phyloP scores from a whole-genome alignment of 2,888 invertebrate genomes.

The Drosophila falleni region DNA sequence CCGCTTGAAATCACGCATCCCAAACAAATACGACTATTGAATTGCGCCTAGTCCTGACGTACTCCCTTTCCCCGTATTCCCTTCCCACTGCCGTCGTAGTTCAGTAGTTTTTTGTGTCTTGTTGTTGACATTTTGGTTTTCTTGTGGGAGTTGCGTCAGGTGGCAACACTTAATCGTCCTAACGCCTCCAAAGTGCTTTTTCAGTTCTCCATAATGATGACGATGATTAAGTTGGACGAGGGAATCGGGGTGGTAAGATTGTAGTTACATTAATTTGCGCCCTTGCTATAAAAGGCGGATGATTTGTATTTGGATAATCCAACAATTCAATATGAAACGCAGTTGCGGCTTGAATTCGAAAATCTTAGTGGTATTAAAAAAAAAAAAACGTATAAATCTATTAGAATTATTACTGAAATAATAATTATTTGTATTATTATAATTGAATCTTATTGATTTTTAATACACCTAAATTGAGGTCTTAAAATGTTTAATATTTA shows the following conservation, averaged over 20 bases:
- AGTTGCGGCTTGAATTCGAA: neutral
- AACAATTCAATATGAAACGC: neutral
- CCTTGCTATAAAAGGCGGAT: constrained; percentile 1
- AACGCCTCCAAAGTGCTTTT: constrained; percentile 46
- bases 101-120: constrained; percentile 33
- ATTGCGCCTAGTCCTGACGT: neutral
- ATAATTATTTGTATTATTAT: too few relatives aligned
- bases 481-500: too few relatives aligned
- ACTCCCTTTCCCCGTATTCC: neutral
- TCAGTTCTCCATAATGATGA: neutral
- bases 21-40: constrained; percentile 39
- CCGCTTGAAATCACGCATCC: constrained; percentile 23
- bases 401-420: too few relatives aligned
- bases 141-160: constrained; percentile 79
- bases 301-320: constrained; percentile 1
- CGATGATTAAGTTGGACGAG: neutral
- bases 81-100: neutral
- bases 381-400: neutral
- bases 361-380: neutral
- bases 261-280: constrained; percentile 26
- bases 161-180: constrained; percentile 54
- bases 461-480: too few relatives aligned
- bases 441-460: too few relatives aligned
- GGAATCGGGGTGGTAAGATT: constrained; percentile 6
- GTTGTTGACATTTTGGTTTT: constrained; percentile 54